These are phyloP conservation scores for Nesogale talazaci DNA, from an alignment of 2,113 vertebrate genomes.

Conservation along the genomic window DNA sequence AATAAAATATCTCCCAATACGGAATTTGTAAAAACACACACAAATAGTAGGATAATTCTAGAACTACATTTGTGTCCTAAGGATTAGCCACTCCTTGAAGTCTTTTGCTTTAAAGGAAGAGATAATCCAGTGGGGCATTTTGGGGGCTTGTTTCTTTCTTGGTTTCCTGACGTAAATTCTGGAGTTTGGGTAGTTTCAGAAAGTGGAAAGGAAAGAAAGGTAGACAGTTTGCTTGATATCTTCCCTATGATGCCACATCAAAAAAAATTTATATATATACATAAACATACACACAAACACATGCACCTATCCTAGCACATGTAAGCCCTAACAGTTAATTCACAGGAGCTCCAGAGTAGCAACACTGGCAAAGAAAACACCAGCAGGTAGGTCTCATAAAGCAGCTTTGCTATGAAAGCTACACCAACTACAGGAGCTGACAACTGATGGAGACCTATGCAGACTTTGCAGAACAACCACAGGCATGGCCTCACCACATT, in stretches of 20 bases:
- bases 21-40: no score
- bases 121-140: neutral
- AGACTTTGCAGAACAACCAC: neutral
- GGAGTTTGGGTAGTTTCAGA: neutral
- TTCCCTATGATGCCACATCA: neutral
- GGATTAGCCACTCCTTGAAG: neutral
- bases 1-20: no score
- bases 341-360: neutral
- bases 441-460: neutral
- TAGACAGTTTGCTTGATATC: neutral
- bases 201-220: neutral
- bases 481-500: neutral
- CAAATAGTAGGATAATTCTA: neutral
- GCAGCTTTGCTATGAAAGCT: neutral
- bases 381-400: neutral
- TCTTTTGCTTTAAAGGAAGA: neutral
- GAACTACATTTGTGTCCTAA: neutral
- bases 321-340: neutral
- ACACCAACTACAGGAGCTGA: neutral
- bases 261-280: no score
- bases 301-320: neutral
- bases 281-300: no score
- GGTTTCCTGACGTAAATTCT: neutral
- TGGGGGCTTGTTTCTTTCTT: neutral
- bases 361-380: slow-evolving; percentile 27